Percentiles rank a stretch among this genome's conserved stretches.
Conservation (phyloP, 2,888 invertebrate species). For the Psylliodes chrysocephalus region DNA sequence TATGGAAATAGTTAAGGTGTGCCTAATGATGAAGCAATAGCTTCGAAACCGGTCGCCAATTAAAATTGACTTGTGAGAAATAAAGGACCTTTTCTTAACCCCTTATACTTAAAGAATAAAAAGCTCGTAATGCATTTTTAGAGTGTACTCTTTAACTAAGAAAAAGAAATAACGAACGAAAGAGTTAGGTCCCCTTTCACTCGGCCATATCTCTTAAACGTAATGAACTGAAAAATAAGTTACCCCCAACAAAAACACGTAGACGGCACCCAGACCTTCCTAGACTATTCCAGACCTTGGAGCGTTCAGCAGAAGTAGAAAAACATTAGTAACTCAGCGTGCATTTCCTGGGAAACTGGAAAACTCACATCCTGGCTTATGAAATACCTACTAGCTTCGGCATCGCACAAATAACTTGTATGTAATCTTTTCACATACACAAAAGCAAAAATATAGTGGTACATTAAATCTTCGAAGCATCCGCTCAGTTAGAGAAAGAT, state of each 20-base stretch:
- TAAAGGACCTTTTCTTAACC: too few species aligned
- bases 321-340: constrained; percentile 31
- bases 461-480: constrained; percentile 29
- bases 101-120: too few species aligned
- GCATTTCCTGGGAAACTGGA: constrained; percentile 27
- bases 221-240: constrained; percentile 30
- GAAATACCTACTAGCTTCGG: constrained; percentile 32
- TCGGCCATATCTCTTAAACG: constrained; percentile 23
- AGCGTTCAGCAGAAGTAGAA: constrained; percentile 20
- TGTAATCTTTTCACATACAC: constrained; percentile 32
- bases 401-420: constrained; percentile 29
- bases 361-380: constrained; percentile 38
- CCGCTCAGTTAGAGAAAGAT: constrained; percentile 26
- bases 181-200: background rate
- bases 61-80: too few species aligned
- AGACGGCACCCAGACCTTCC: constrained; percentile 17
- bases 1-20: too few species aligned
- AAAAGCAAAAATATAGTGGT: constrained; percentile 28
- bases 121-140: too few species aligned
- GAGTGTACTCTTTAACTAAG: background rate
- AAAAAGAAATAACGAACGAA: background rate
- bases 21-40: too few species aligned
- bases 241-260: constrained; percentile 14
- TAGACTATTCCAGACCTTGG: constrained; percentile 21
- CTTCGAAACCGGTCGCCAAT: too few species aligned